Evolutionary conservation across 2,797 vertebrate genomes (phyloP).

Genomic region (Phoxinus dragarum): DNA sequence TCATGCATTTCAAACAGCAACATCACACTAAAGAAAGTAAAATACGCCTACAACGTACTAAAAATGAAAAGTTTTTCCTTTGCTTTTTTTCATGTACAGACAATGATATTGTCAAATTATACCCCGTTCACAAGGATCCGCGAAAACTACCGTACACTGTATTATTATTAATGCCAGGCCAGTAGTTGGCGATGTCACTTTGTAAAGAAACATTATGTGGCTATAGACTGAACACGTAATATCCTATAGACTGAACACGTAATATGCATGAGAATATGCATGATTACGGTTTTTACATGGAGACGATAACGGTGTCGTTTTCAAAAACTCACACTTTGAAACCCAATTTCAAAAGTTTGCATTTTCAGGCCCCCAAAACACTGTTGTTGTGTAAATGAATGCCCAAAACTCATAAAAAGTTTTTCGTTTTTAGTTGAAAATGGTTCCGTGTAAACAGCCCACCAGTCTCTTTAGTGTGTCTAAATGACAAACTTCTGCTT

Average conservation of each 20-base stretch:
- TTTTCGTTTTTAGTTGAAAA: neutral
- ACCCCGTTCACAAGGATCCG: neutral
- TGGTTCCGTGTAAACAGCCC: neutral
- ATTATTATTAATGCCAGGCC: neutral
- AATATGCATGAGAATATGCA: neutral
- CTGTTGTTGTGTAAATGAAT: neutral
- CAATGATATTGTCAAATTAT: neutral
- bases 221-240: neutral
- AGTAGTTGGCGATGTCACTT: neutral
- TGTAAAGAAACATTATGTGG: neutral
- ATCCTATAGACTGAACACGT: neutral
- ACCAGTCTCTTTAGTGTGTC: neutral
- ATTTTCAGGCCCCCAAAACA: neutral
- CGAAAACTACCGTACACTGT: neutral
- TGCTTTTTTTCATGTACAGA: neutral
- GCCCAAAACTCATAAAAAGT: neutral
- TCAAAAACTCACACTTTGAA: neutral
- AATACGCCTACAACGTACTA: no score
- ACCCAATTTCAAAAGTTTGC: neutral
- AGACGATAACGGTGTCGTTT: neutral
- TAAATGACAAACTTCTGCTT: neutral
- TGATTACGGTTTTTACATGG: no score
- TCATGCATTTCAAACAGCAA: no score
- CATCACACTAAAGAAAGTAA: no score
- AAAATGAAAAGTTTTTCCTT: no score